Evolutionary conservation across 2,888 invertebrate genomes (phyloP), one percentile per base, ranked within the genome.

Genomic region (Gasteruption jaculator): DNA sequence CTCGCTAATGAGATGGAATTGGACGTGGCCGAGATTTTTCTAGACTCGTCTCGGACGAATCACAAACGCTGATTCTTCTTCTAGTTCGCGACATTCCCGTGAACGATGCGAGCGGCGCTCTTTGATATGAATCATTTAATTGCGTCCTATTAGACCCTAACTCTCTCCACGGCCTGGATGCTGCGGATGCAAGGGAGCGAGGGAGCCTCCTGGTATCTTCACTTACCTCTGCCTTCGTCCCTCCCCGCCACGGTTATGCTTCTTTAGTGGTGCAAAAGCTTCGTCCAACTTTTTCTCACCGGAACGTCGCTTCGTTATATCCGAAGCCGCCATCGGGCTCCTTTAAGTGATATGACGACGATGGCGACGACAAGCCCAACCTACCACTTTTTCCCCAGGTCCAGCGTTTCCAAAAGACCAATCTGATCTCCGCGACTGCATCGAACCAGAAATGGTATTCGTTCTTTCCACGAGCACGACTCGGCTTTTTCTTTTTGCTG

Each of bases 1-100:
- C 56, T 58, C 65, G 61, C 70, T 71, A 71, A 71, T 71, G 70
- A 71, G 70, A 71, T 71, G 68, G 68, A 71, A 71, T 71, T 70
- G 70, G 68, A 70, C 68, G 68, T 63, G 68, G 67, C 63, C 68
- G 63, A 65, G 70, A 71, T 71, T 71, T 71, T 70, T 71, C 70
- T 71, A 68, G 63, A 68, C 61, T 61, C 57, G 44, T 41, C 39
- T 37, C 44, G 43, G 46, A 45, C 54, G 57, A 56, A 56, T 54
- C 50, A 49, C n/a, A n/a, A n/a, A n/a, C n/a, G n/a, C n/a, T n/a
- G n/a, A n/a, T n/a, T n/a, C n/a, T 51, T 51, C 57, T 52, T 58
- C 61, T 62, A 63, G 65, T 60, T 62, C 66, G 62, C 64, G 64
- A 63, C 67, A 65, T 67, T 67, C 67, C 60, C 65, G 66, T 63